Evolutionary conservation across 1,140 invertebrate species (phyloP).

Genomic region (Archivesica marissinica): DNA sequence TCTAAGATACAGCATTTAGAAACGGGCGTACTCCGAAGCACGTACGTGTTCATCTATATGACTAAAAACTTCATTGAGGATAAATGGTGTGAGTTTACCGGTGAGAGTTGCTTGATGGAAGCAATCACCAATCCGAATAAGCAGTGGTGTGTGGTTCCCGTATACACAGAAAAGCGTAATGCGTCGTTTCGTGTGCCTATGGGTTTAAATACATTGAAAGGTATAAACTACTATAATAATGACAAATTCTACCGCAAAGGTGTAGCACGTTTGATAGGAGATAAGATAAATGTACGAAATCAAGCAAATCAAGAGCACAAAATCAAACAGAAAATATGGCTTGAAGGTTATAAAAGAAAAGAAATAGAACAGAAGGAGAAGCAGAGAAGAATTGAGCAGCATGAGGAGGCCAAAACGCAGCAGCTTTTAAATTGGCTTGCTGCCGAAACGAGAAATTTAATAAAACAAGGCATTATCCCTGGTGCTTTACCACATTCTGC

Average conservation of each 20-base stretch:
- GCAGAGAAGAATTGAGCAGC: background rate
- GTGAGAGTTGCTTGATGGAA: slow-evolving; percentile 72
- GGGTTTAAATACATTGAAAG: slow-evolving; percentile 71
- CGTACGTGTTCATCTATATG: slow-evolving; percentile 70
- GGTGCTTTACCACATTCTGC: background rate
- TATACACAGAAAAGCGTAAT: slow-evolving; percentile 68
- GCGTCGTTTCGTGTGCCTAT: slow-evolving; percentile 70
- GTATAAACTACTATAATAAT: slow-evolving; percentile 70
- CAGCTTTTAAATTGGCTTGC: background rate
- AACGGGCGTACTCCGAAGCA: slow-evolving; percentile 64
- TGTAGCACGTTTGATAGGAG: slow-evolving; percentile 55
- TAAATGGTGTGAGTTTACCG: slow-evolving; percentile 69
- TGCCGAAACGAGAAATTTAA: background rate
- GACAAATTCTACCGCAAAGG: slow-evolving; percentile 68
- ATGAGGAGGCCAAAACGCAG: slow-evolving; percentile 19
- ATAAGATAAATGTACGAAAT: slow-evolving; percentile 5
- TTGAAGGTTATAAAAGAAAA: slow-evolving; percentile 36
- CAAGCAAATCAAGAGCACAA: slow-evolving; percentile 15
- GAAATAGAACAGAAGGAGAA: background rate
- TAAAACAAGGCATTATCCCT: background rate
- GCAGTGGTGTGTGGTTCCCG: slow-evolving; percentile 73
- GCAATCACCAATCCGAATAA: slow-evolving; percentile 70
- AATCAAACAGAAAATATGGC: slow-evolving; percentile 17
- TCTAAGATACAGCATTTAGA: slow-evolving; percentile 64
- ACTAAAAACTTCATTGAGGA: slow-evolving; percentile 68